A percentile compares a stretch with the other conserved stretches of the same genome.
Conservation (phyloP, 2,113 vertebrate species). For the Lucifuga dentata region DNA sequence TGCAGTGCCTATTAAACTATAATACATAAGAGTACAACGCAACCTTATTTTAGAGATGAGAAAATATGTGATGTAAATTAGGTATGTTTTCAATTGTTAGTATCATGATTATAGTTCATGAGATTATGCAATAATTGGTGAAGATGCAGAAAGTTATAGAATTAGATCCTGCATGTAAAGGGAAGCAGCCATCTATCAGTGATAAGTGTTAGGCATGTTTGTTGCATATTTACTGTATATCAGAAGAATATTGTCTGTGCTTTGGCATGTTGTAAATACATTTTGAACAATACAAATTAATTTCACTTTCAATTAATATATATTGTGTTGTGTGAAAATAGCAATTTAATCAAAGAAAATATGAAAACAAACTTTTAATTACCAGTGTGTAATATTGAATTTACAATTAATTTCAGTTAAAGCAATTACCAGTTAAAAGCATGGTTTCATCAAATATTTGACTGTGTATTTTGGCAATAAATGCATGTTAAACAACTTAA, state of each 20-base stretch:
- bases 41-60: not conserved
- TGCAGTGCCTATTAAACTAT: not conserved
- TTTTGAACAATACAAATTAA: too few species aligned
- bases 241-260: not conserved
- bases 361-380: not conserved
- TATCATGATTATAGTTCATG: not conserved
- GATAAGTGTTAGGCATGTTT: not conserved
- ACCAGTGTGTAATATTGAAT: too few species aligned
- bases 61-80: not conserved
- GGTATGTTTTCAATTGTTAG: not conserved
- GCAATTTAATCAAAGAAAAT: conserved; percentile 2
- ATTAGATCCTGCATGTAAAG: not conserved
- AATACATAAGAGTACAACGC: too few species aligned
- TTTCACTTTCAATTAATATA: not conserved
- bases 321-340: not conserved
- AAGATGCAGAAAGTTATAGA: too few species aligned
- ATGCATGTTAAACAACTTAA: too few species aligned
- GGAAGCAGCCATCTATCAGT: not conserved
- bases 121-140: not conserved
- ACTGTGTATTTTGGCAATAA: too few species aligned
- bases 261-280: not conserved
- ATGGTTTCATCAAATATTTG: too few species aligned
- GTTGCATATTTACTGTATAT: not conserved
- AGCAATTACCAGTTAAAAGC: too few species aligned
- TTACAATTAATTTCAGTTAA: too few species aligned